phyloP scores from a whole-genome alignment of 2,888 invertebrate genomes.

The Pseudanteris insignis region DNA sequence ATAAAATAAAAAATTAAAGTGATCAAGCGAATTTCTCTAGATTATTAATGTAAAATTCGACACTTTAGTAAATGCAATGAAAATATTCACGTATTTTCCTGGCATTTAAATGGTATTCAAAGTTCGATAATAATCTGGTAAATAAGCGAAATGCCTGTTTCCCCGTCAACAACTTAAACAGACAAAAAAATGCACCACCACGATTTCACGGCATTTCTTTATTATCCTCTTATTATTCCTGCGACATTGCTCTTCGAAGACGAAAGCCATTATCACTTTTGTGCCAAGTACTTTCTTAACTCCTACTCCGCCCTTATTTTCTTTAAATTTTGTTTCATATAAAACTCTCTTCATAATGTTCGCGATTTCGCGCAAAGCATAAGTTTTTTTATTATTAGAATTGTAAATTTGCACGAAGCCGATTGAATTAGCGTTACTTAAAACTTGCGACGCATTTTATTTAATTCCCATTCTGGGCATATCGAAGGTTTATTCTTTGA shows the following conservation, averaged over 20 bases:
- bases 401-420: slow-evolving; percentile 34
- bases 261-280: slow-evolving; percentile 37
- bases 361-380: slow-evolving; percentile 18
- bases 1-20: too few species aligned
- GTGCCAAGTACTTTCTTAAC: slow-evolving; percentile 13
- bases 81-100: too few species aligned
- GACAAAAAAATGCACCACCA: not conserved
- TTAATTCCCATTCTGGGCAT: slow-evolving; percentile 7
- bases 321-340: slow-evolving; percentile 29
- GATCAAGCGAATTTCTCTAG: too few species aligned
- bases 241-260: slow-evolving; percentile 20
- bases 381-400: slow-evolving; percentile 31
- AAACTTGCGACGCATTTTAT: slow-evolving; percentile 31
- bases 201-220: slow-evolving; percentile 7
- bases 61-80: too few species aligned
- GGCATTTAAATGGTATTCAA: too few species aligned
- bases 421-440: slow-evolving; percentile 41
- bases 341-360: slow-evolving; percentile 24
- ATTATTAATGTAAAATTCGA: too few species aligned
- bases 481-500: slow-evolving; percentile 22
- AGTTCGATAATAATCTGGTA: not conserved
- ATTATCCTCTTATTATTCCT: slow-evolving; percentile 28
- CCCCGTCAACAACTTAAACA: not conserved
- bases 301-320: slow-evolving; percentile 12
- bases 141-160: not conserved